Conservation (phyloP, 30 jellyfish, hydroid and myxozoan genomes). For the Pseudorhiza aurosa region DNA sequence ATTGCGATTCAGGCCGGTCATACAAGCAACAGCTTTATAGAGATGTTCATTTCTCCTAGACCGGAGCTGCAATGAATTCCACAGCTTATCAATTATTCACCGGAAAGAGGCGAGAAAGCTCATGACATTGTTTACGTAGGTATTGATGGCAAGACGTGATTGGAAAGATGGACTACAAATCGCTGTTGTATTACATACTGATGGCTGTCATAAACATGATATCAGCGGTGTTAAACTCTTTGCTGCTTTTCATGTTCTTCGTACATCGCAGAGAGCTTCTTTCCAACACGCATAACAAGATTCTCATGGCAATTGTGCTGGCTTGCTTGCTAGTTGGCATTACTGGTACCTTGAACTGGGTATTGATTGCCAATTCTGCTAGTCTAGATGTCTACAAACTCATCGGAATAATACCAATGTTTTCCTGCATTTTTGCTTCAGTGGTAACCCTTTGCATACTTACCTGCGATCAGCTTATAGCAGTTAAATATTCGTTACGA, state of each 20-base stretch:
- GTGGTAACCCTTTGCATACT: conserved; percentile 20
- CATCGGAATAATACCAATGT: conserved; percentile 63
- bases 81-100: background rate
- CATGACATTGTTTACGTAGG: too few species aligned
- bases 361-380: background rate
- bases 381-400: background rate
- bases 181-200: conserved; percentile 14
- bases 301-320: conserved; percentile 36
- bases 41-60: background rate
- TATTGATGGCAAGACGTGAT: too few species aligned
- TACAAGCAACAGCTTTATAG: too few species aligned
- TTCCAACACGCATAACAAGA: conserved; percentile 22
- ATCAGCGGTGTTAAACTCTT: background rate
- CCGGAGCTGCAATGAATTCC: background rate
- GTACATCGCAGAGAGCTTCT: conserved; percentile 24
- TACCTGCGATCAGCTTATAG: conserved; percentile 33
- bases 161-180: conserved; percentile 10
- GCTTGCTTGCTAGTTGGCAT: conserved; percentile 40
- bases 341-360: conserved; percentile 53
- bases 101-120: background rate
- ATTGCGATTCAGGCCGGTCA: too few species aligned
- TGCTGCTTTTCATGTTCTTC: conserved; percentile 30
- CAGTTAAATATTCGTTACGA: conserved; percentile 33
- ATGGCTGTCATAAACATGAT: conserved; percentile 23
- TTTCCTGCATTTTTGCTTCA: conserved; percentile 41